Evolutionary conservation across 2,113 vertebrate species (phyloP).

Genomic region (Perognathus longimembris): DNA sequence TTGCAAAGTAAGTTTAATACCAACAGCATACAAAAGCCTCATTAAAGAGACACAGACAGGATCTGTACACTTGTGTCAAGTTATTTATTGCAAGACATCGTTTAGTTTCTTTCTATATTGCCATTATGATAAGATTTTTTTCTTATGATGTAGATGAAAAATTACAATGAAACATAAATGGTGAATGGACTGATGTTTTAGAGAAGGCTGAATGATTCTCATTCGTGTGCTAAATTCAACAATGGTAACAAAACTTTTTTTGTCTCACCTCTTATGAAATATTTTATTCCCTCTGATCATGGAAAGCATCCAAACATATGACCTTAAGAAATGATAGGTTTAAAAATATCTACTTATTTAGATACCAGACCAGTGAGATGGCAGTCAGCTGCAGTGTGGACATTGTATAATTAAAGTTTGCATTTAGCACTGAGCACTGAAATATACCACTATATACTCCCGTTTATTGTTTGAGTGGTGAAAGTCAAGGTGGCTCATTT

Average conservation of each 20-base stretch:
- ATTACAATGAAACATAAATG: background rate
- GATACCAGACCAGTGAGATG: background rate
- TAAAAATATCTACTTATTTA: conserved; percentile 8
- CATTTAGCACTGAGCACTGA: background rate
- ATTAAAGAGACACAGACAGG: background rate
- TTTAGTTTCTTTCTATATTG: conserved; percentile 40
- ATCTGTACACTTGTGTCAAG: conserved; percentile 34
- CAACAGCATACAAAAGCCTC: too few relatives aligned
- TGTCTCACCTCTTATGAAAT: background rate
- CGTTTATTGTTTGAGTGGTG: background rate
- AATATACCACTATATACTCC: background rate
- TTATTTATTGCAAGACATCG: conserved; percentile 44
- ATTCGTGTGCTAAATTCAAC: background rate
- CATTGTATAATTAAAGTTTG: background rate
- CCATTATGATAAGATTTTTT: conserved; percentile 59
- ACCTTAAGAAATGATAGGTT: background rate
- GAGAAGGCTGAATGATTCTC: background rate
- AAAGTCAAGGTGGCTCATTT: conserved; percentile 19
- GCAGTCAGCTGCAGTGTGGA: background rate
- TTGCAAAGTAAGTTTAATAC: background rate
- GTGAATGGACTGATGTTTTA: background rate
- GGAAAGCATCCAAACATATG: background rate
- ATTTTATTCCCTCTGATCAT: conserved; percentile 4
- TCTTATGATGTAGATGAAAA: conserved; percentile 54
- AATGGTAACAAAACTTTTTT: background rate